phyloP scores from a whole-genome alignment of 2,113 vertebrate species.

The Pagrus major region DNA sequence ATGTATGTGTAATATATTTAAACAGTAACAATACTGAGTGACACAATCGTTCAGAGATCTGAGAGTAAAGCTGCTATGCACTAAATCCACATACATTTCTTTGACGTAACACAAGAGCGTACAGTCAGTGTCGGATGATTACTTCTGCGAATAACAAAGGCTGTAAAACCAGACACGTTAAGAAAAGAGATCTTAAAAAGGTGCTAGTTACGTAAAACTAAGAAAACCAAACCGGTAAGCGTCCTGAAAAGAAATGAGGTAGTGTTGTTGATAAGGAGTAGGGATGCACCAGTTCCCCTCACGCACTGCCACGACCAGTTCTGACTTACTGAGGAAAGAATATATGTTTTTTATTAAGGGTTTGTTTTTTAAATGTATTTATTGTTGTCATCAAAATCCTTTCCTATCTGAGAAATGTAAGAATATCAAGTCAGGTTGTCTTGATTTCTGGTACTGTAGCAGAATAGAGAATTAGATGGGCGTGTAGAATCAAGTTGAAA shows the following conservation, averaged over 20 bases:
- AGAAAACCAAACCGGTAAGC: slow-evolving; percentile 65
- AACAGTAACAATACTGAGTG: slow-evolving; percentile 19
- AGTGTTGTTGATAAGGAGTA: slow-evolving; percentile 80
- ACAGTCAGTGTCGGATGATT: slow-evolving; percentile 61
- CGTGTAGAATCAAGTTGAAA: not conserved
- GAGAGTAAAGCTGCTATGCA: slow-evolving; percentile 49
- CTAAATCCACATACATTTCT: slow-evolving; percentile 32
- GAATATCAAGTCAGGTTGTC: not conserved
- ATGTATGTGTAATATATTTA: not conserved
- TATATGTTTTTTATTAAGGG: no score
- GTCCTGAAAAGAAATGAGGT: slow-evolving; percentile 84
- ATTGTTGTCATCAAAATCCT: slow-evolving; percentile 1
- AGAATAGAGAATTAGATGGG: not conserved
- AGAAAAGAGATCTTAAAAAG: slow-evolving; percentile 67
- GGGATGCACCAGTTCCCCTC: slow-evolving; percentile 63
- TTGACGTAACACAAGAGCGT: slow-evolving; percentile 48
- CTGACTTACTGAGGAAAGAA: slow-evolving; percentile 3
- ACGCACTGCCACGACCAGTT: slow-evolving; percentile 22
- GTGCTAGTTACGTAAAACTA: slow-evolving; percentile 63
- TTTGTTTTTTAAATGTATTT: no score
- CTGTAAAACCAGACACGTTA: slow-evolving; percentile 56
- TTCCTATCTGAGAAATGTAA: slow-evolving; percentile 2
- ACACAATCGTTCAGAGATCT: slow-evolving; percentile 26
- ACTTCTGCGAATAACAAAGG: slow-evolving; percentile 60
- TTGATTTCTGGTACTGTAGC: not conserved